phyloP scores from a whole-genome alignment of 2,797 vertebrate genomes.

The Psittacula derbiana region DNA sequence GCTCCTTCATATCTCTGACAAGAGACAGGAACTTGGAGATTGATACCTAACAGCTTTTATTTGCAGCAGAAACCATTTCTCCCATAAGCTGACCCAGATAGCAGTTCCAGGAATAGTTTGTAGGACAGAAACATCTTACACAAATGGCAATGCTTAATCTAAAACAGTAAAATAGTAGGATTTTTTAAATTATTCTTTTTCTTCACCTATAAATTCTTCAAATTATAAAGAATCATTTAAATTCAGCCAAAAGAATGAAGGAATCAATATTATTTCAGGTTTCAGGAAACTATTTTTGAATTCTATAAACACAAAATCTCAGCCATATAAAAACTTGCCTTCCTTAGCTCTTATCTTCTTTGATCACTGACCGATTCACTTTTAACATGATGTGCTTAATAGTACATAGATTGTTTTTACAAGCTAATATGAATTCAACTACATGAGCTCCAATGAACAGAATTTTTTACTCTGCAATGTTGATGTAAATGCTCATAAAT shows the following conservation, averaged over 20 bases:
- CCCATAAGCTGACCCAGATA: neutral
- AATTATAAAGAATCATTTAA: neutral
- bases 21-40: neutral
- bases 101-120: neutral
- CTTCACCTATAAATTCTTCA: neutral
- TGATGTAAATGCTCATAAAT: slow-evolving; percentile 48
- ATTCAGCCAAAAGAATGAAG: neutral
- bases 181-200: neutral
- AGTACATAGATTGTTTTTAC: slow-evolving; percentile 16
- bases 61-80: neutral
- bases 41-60: neutral
- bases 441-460: neutral
- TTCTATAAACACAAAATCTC: slow-evolving; percentile 16
- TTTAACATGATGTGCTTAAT: neutral
- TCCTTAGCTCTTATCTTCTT: neutral
- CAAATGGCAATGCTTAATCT: neutral
- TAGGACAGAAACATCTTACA: neutral
- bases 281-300: neutral
- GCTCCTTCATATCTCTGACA: neutral
- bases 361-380: neutral
- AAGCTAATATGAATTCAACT: slow-evolving; percentile 54
- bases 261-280: neutral
- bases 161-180: neutral
- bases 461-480: neutral
- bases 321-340: neutral